Conservation (phyloP, 2,797 vertebrate genomes). For the Myotis pilosus region DNA sequence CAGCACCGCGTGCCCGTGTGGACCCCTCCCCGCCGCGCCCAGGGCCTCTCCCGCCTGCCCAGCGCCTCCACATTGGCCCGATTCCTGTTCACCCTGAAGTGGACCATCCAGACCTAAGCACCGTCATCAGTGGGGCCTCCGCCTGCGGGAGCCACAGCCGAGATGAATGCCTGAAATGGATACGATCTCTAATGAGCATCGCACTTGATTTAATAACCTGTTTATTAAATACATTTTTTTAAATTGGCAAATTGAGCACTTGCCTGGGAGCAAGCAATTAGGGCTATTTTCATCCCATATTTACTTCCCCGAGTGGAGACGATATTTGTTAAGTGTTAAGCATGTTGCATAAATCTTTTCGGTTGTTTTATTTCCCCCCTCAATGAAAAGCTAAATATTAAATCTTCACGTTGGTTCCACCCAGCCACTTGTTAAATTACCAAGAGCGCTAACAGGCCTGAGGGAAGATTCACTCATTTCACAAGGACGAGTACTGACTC, state of each 20-base stretch:
- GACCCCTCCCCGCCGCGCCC: neutral
- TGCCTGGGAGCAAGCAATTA: conserved; percentile 76
- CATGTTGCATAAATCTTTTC: conserved; percentile 69
- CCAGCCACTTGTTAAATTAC: conserved; percentile 73
- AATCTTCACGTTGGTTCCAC: conserved; percentile 73
- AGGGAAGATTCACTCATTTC: conserved; percentile 70
- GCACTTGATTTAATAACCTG: conserved; percentile 82
- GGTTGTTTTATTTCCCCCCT: conserved; percentile 59
- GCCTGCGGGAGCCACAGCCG: conserved; percentile 68
- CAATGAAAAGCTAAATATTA: conserved; percentile 78
- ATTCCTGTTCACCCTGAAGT: conserved; percentile 71
- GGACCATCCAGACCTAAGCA: conserved; percentile 71
- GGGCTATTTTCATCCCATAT: conserved; percentile 73
- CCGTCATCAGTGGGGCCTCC: conserved; percentile 78
- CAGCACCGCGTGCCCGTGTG: neutral
- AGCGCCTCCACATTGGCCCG: conserved; percentile 47
- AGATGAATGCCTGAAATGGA: conserved; percentile 77
- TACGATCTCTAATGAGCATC: conserved; percentile 70
- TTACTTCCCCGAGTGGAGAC: conserved; percentile 77
- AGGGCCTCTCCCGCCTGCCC: neutral
- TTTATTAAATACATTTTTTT: conserved; percentile 80
- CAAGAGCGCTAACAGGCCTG: conserved; percentile 58
- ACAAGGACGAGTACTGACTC: conserved; percentile 72
- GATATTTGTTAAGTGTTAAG: conserved; percentile 79
- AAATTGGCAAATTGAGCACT: conserved; percentile 79